Percentiles rank a stretch among this genome's conserved stretches.
These are phyloP conservation scores for Dastarcus helophoroides DNA, from an alignment of 2,888 invertebrate genomes.

Conservation along the genomic window DNA sequence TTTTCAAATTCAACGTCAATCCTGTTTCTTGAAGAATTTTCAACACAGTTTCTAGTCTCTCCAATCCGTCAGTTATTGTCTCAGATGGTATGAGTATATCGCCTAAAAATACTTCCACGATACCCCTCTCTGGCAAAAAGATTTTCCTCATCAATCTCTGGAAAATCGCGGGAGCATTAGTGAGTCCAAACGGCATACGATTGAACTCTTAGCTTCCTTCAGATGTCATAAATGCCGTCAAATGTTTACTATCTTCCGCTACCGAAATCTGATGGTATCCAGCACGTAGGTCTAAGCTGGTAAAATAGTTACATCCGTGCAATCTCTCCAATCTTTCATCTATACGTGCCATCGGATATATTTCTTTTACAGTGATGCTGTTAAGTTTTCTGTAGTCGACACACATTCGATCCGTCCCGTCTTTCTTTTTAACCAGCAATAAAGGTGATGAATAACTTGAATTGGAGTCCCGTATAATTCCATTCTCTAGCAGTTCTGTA, in stretches of 20 bases:
- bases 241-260: constrained; percentile 14
- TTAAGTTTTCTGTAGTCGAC: constrained; percentile 5
- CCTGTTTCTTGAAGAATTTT: constrained; percentile 7
- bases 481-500: no score
- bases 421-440: constrained; percentile 6
- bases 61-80: constrained; percentile 12
- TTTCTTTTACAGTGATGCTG: constrained; percentile 1
- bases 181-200: no score
- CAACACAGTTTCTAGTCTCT: constrained; percentile 8
- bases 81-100: constrained; percentile 19
- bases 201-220: constrained; percentile 27
- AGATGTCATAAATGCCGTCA: constrained; percentile 21
- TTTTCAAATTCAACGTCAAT: constrained; percentile 7
- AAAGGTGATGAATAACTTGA: no score
- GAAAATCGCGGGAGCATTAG: no score
- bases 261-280: constrained; percentile 28
- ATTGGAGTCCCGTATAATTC: no score
- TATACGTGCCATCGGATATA: constrained; percentile 3
- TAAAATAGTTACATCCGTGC: constrained; percentile 16
- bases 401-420: constrained; percentile 3
- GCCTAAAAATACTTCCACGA: constrained; percentile 16
- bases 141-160: no score
- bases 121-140: constrained; percentile 25
- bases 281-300: constrained; percentile 20
- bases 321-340: constrained; percentile 18